These are phyloP conservation scores for Holotrichia oblita DNA, from an alignment of 1,140 invertebrate genomes.

Conservation along the genomic window DNA sequence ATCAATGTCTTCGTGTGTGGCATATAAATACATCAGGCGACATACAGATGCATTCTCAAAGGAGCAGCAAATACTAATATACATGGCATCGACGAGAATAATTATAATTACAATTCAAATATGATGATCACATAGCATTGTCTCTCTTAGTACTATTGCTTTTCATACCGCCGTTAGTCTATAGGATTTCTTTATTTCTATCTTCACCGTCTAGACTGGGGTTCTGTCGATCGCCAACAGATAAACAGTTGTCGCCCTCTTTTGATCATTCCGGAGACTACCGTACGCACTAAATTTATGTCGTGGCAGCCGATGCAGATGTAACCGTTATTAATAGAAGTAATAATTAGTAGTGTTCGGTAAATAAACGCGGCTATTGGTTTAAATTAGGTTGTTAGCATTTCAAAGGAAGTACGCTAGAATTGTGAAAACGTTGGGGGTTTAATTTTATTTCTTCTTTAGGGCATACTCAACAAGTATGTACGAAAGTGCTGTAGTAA, in stretches of 20 bases:
- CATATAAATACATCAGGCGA: constrained; percentile 16
- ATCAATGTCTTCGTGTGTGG: constrained; percentile 15
- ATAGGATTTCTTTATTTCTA: not conserved
- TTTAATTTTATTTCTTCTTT: not conserved
- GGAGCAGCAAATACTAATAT: not conserved
- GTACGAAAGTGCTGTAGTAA: no score
- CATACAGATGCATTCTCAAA: not conserved
- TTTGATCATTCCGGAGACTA: constrained; percentile 11
- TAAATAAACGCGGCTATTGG: constrained; percentile 8
- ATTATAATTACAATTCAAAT: constrained; percentile 13
- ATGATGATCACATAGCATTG: not conserved
- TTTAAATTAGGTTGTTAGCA: constrained; percentile 24
- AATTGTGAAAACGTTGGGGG: constrained; percentile 5
- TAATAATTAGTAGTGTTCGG: constrained; percentile 24
- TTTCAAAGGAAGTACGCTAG: constrained; percentile 23
- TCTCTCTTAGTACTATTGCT: not conserved
- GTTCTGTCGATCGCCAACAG: constrained; percentile 36
- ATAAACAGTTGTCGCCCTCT: constrained; percentile 15
- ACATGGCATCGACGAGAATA: not conserved
- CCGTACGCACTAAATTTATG: not conserved
- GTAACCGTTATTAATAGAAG: constrained; percentile 25
- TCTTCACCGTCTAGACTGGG: not conserved
- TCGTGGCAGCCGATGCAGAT: not conserved
- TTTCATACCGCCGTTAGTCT: not conserved
- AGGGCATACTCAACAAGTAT: no score